Percentiles rank a stretch among this genome's conserved stretches.
These are phyloP conservation scores for Aphidius gifuensis DNA, from an alignment of 1,140 invertebrate species.

Conservation along the genomic window DNA sequence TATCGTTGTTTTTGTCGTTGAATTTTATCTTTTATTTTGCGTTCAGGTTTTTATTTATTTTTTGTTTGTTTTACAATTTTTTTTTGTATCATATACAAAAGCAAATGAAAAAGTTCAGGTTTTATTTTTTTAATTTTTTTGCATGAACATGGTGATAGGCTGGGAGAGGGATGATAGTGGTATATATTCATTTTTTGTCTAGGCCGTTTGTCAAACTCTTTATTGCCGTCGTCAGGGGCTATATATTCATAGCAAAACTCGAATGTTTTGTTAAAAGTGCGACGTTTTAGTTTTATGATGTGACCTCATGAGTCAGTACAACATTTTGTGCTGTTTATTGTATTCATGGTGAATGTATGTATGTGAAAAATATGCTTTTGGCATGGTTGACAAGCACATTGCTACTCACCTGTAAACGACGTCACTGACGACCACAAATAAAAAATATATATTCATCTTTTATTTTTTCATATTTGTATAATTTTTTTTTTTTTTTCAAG, in stretches of 20 bases:
- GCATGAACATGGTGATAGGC: neutral
- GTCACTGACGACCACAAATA: constrained; percentile 4
- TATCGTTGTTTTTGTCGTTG: neutral
- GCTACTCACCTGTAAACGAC: constrained; percentile 15
- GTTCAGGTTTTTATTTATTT: neutral
- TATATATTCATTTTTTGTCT: constrained; percentile 3
- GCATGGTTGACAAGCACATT: constrained; percentile 3
- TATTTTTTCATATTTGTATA: constrained; percentile 9
- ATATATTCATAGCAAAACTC: constrained; percentile 41
- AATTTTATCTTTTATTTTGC: neutral
- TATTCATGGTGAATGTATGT: neutral
- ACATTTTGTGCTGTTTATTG: neutral
- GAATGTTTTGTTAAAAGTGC: constrained; percentile 35
- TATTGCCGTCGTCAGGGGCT: constrained; percentile 36
- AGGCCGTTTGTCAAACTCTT: constrained; percentile 42
- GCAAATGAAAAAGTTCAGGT: constrained; percentile 15
- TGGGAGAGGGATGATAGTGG: constrained; percentile 6
- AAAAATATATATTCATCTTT: neutral
- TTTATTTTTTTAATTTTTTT: neutral
- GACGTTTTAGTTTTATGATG: constrained; percentile 36
- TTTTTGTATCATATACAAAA: constrained; percentile 9
- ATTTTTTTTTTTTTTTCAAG: constrained; percentile 5
- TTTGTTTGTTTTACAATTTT: neutral
- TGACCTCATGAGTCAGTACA: neutral
- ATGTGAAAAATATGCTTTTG: constrained; percentile 15